These are phyloP conservation scores for Cataglyphis rosenhaueri DNA, from an alignment of 2,888 invertebrate genomes.

Conservation along the genomic window DNA sequence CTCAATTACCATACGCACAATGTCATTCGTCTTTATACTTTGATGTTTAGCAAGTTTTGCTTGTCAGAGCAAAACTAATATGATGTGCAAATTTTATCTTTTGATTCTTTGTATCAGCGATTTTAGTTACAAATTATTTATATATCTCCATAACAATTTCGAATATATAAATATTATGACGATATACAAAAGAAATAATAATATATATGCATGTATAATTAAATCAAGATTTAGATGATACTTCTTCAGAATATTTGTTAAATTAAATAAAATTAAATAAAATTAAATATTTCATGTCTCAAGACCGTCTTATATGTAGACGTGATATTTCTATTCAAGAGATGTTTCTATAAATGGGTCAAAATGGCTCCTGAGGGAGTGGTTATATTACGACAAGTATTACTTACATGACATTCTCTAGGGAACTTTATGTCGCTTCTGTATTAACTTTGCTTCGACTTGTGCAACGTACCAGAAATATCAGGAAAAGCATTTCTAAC, in stretches of 20 bases:
- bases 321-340: constrained; percentile 15
- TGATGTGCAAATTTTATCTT: neutral
- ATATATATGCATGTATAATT: neutral
- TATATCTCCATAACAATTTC: neutral
- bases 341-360: constrained; percentile 46
- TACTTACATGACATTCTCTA: constrained; percentile 38
- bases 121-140: neutral
- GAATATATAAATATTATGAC: neutral
- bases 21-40: constrained; percentile 65
- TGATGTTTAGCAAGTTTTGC: constrained; percentile 60
- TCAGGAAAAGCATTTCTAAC: constrained; percentile 42
- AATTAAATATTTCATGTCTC: constrained; percentile 29
- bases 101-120: neutral
- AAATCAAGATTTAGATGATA: neutral
- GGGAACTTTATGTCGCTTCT: constrained; percentile 38
- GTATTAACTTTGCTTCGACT: constrained; percentile 40
- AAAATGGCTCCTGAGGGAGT: constrained; percentile 34
- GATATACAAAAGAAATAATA: neutral
- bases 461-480: constrained; percentile 46
- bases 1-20: constrained; percentile 55
- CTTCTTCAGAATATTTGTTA: neutral
- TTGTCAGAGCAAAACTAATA: constrained; percentile 55
- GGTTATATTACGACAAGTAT: constrained; percentile 46
- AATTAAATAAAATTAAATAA: neutral
- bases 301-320: neutral